Base-by-base conservation (phyloP, 2,888 invertebrate genomes). In the Troides oblongomaculatus region DNA sequence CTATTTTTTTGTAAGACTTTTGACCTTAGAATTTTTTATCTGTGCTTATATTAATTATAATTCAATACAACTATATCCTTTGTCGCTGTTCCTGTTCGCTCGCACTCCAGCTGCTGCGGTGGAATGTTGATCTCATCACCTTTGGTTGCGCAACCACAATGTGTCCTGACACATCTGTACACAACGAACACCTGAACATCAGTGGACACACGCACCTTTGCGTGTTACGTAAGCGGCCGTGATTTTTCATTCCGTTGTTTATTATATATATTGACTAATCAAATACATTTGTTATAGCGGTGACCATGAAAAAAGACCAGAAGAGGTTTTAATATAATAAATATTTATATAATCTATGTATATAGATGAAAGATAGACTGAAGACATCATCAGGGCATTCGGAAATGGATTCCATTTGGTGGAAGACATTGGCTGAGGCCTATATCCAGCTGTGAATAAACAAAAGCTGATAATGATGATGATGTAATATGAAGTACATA, bases 121-220 rank as follows among this genome's bases (percentile, higher is more conserved):
- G 25, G n/a, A 60, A 25, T 21, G 53, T 53, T 62, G 56, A 64
- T 69, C 69, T 64, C 64, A 36, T 59, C 64, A 68, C 68, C 68
- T 68, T 68, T 50, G 17, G 18, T 68, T 68, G 39, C 64, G 64
- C 53, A 64, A 69, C 5, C 60, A 21, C 57, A 67, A 62, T 60
- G 60, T 68, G 59, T 60, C 53, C 43, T 1, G 36, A 50, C 23
- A 69, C 69, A 69, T 69, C 69, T 69, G 69, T 69, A 46, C 57
- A 21, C 50, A 59, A 39, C 30, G 64, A n/a, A 21, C 64, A 69
- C 64, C 64, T 69, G 69, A 69, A 64, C 18, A 8, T 1, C 23
- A 62, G 50, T 62, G 8, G 21, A 57, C 14, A 50, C 57, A 25
- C 57, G 25, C 50, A 64, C 50, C n/a, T 46, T 58, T 64, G 60